phyloP scores from a whole-genome alignment of 2,797 vertebrate species.

The Acipenser oxyrinchus region DNA sequence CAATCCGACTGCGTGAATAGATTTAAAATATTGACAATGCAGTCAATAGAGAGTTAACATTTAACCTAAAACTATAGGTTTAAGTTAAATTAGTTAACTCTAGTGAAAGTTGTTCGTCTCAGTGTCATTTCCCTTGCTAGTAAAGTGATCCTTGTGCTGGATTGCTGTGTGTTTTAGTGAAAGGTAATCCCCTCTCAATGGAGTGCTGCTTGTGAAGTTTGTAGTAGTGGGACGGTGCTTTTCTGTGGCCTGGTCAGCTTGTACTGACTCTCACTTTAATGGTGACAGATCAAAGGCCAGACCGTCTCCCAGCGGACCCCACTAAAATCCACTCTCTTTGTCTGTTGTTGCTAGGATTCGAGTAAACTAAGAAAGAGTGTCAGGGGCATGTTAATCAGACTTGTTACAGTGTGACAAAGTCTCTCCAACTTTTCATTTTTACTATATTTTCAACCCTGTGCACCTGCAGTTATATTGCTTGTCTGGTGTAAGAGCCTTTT shows the following conservation, averaged over 20 bases:
- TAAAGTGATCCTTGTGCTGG: constrained; percentile 21
- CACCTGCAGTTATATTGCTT: constrained; percentile 25
- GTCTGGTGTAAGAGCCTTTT: constrained; percentile 26
- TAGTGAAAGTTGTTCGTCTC: constrained; percentile 14
- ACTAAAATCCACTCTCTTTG: constrained; percentile 65
- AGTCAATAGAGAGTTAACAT: constrained; percentile 8
- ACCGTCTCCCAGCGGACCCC: constrained; percentile 48
- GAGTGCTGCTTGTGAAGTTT: constrained; percentile 29
- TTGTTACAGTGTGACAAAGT: constrained; percentile 60
- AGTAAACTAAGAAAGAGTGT: constrained; percentile 56
- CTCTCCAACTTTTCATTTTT: constrained; percentile 49
- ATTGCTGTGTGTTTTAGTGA: constrained; percentile 29
- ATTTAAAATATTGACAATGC: not conserved
- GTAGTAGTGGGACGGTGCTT: constrained; percentile 21
- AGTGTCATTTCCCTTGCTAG: constrained; percentile 21
- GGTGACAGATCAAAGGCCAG: constrained; percentile 74
- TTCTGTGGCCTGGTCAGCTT: constrained; percentile 27
- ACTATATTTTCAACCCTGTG: constrained; percentile 20
- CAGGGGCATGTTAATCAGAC: constrained; percentile 64
- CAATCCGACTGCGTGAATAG: too few relatives aligned
- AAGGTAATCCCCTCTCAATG: constrained; percentile 32
- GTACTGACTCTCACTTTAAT: constrained; percentile 53
- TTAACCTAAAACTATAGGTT: constrained; percentile 7
- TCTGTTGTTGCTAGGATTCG: constrained; percentile 70
- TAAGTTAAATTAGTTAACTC: too few relatives aligned